Evolutionary conservation across 2,797 vertebrate genomes (phyloP), one percentile per base, ranked within the genome.

Genomic region (Microhierax caerulescens): DNA sequence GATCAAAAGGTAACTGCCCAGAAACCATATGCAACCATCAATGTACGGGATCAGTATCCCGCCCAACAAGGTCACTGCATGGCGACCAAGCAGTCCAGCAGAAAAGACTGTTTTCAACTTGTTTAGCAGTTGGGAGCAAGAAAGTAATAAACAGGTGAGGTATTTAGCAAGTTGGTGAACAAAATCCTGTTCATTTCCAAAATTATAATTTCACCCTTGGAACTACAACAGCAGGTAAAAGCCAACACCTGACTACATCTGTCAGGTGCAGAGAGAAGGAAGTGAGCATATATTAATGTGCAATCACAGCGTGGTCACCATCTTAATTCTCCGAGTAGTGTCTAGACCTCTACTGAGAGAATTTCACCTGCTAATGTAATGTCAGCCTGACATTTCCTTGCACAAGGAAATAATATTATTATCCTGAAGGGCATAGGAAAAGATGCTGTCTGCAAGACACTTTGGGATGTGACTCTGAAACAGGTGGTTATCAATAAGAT

Each of bases 1-100:
- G 54, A 76, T 73, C 0, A 2, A 69, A 68, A 22, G 4, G 10
- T 32, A 85, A 57, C 32, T 60, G 37, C 54, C 36, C 68, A 63
- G 25, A 74, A 76, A 54, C 9, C 7, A 11, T 20, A 28, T 0
- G 2, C 11, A 64, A 37, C 11, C 22, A 37, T 13, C 36, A 39
- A 21, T 0, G 1, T 45, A 47, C 1, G 1, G 23, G 20, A 63
- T n/a, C 28, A 65, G n/a, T 51, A 17, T 54, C 37, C 32, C 6
- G 6, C 28, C 50, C 59, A 53, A 80, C 5, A 47, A 4, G 6
- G 12, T 61, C 68, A 68, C 13, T 25, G 10, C 1, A 0, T 6
- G 28, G n/a, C 53, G 54, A 76, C 16, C 39, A 51, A 75, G 75
- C 0, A 2, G 12, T 43, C 14, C 39, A 69, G 13, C 15, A 48